Conservation (phyloP, 2,797 vertebrate genomes). For the Clarias pachynema region DNA sequence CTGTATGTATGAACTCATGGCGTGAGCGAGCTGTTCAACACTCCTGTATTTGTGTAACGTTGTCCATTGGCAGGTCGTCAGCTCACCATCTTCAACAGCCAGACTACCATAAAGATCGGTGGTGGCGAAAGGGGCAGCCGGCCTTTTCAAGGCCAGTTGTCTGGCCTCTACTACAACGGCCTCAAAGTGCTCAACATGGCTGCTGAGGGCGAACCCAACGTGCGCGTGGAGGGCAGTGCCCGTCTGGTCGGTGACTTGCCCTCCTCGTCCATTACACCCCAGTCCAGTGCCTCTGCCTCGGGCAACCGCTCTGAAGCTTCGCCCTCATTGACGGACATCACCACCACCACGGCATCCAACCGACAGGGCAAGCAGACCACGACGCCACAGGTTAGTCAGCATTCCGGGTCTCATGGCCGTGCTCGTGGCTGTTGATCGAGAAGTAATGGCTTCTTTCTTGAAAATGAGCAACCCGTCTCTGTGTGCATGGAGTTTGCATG, state of each 20-base stretch:
- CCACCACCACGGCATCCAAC: slow-evolving; percentile 94
- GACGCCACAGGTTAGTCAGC: slow-evolving; percentile 83
- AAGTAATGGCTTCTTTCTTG: background rate
- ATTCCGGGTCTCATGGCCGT: slow-evolving; percentile 19
- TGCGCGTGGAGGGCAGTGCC: slow-evolving; percentile 94
- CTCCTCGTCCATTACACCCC: slow-evolving; percentile 97
- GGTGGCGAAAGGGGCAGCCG: slow-evolving; percentile 84
- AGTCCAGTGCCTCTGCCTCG: slow-evolving; percentile 91
- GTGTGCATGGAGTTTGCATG: too few relatives aligned
- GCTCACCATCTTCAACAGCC: slow-evolving; percentile 99
- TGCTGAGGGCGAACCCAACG: slow-evolving; percentile 95
- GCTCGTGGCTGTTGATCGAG: background rate
- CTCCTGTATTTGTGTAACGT: slow-evolving; percentile 81
- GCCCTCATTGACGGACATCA: slow-evolving; percentile 94
- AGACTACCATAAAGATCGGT: slow-evolving; percentile 97
- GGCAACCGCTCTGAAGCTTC: slow-evolving; percentile 97
- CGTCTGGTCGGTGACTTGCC: slow-evolving; percentile 98
- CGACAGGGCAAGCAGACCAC: slow-evolving; percentile 87
- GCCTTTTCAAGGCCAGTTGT: slow-evolving; percentile 98
- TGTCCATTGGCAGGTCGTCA: slow-evolving; percentile 93
- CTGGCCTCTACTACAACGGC: slow-evolving; percentile 99
- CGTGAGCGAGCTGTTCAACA: slow-evolving; percentile 71
- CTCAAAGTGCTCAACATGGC: slow-evolving; percentile 99
- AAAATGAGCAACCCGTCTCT: background rate
- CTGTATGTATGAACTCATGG: slow-evolving; percentile 38